Percentiles rank a stretch among this genome's conserved stretches.
phyloP scores from a whole-genome alignment of 1,140 invertebrate species.

The Saccostrea glomerata region DNA sequence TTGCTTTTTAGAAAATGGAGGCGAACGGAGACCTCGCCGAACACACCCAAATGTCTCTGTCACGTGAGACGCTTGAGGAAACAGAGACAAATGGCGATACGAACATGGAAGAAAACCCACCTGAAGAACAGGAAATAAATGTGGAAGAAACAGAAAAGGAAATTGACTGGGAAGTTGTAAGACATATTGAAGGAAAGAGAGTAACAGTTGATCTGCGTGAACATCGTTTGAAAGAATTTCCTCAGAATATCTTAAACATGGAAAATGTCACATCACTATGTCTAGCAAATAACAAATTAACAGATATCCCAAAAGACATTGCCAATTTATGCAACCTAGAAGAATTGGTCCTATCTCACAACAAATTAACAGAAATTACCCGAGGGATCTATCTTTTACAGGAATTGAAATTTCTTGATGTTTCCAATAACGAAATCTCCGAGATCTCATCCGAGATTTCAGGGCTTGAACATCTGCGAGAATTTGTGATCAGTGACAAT shows the following conservation, averaged over 20 bases:
- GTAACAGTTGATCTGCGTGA: constrained; percentile 68
- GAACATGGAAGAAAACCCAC: neutral
- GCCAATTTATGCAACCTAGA: constrained; percentile 65
- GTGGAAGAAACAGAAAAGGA: constrained; percentile 56
- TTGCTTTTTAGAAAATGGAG: constrained; percentile 4
- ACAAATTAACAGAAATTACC: constrained; percentile 66
- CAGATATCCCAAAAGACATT: constrained; percentile 69
- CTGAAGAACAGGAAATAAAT: constrained; percentile 34
- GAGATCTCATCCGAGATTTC: constrained; percentile 69
- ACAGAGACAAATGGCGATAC: neutral
- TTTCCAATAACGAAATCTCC: constrained; percentile 73
- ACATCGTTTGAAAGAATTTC: constrained; percentile 57
- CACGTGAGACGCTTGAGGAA: neutral
- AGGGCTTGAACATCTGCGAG: constrained; percentile 62
- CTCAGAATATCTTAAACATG: constrained; percentile 63
- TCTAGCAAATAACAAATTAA: constrained; percentile 69
- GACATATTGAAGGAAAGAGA: constrained; percentile 59
- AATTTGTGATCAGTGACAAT: constrained; percentile 71
- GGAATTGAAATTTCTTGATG: constrained; percentile 69
- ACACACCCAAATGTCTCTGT: neutral
- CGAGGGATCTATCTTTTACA: constrained; percentile 64
- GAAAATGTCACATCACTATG: constrained; percentile 67
- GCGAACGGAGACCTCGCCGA: neutral
- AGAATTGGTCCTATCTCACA: constrained; percentile 67
- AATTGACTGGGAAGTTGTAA: constrained; percentile 52